phyloP scores from a whole-genome alignment of 2,113 vertebrate species.

The Microcebus ravelobensis region DNA sequence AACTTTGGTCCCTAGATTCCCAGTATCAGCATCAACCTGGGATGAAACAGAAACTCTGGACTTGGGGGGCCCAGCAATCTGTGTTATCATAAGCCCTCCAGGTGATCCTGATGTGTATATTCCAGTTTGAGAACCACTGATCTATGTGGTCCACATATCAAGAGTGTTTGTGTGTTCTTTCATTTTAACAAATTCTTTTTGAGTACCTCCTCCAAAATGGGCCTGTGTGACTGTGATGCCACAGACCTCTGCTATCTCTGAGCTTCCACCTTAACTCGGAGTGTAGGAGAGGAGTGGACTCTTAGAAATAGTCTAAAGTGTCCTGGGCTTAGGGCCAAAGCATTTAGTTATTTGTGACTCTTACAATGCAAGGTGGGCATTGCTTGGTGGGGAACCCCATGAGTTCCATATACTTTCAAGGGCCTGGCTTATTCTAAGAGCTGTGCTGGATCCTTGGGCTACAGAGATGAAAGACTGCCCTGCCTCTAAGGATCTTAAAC shows the following conservation, averaged over 20 bases:
- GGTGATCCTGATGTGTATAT: neutral
- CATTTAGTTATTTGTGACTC: slow-evolving; percentile 18
- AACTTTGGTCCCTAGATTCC: neutral
- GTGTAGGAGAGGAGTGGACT: neutral
- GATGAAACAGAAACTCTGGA: neutral
- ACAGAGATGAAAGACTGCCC: neutral
- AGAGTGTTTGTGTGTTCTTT: neutral
- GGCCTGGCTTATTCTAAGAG: neutral
- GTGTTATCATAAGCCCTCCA: neutral
- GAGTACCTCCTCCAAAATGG: neutral
- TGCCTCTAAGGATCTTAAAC: neutral
- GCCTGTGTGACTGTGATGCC: neutral
- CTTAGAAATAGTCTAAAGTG: slow-evolving; percentile 34
- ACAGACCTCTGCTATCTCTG: neutral
- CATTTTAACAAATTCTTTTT: slow-evolving; percentile 2
- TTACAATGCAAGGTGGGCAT: neutral
- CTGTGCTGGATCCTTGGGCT: neutral
- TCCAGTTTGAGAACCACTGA: neutral
- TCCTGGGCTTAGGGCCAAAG: neutral
- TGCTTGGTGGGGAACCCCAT: neutral
- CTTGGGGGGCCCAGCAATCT: neutral
- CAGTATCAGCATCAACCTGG: neutral
- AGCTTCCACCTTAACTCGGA: neutral
- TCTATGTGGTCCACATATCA: neutral
- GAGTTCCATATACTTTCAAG: neutral